A percentile compares a stretch with the other conserved stretches of the same genome.
These are phyloP conservation scores for Gouania willdenowi DNA, from an alignment of 2,797 vertebrate species.

Conservation along the genomic window DNA sequence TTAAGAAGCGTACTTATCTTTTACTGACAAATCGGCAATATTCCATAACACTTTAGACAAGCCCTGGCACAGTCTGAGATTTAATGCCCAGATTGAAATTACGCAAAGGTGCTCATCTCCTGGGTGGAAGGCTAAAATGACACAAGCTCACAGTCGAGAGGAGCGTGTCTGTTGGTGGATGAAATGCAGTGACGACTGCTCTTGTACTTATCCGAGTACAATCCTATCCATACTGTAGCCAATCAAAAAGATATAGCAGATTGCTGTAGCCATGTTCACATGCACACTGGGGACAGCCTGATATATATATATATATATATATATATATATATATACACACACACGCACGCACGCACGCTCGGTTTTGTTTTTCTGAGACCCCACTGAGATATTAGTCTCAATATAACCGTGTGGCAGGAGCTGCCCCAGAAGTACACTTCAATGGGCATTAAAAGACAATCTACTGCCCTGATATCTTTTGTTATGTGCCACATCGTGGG, in stretches of 20 bases:
- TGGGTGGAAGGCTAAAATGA: constrained; percentile 41
- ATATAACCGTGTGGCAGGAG: constrained; percentile 65
- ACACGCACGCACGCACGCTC: constrained; percentile 17
- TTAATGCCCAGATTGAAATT: constrained; percentile 47
- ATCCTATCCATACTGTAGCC: constrained; percentile 56
- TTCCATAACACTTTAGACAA: constrained; percentile 53
- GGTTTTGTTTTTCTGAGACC: constrained; percentile 63
- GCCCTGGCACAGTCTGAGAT: constrained; percentile 31
- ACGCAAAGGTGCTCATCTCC: constrained; percentile 57
- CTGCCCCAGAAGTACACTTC: constrained; percentile 61
- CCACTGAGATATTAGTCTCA: constrained; percentile 73
- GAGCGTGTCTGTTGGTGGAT: not conserved
- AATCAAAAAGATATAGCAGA: constrained; percentile 48
- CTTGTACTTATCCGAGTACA: constrained; percentile 57
- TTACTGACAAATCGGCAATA: constrained; percentile 21
- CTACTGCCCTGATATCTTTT: constrained; percentile 63
- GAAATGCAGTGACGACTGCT: constrained; percentile 38
- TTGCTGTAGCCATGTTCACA: constrained; percentile 29
- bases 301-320: too few relatives aligned
- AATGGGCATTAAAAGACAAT: constrained; percentile 69
- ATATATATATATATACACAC: too few relatives aligned
- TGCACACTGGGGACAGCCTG: constrained; percentile 39
- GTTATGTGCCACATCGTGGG: constrained; percentile 31
- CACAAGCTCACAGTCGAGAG: constrained; percentile 17
- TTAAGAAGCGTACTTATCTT: constrained; percentile 36